Conservation (phyloP, 2,113 vertebrate genomes). For the Prietella phreatophila region DNA sequence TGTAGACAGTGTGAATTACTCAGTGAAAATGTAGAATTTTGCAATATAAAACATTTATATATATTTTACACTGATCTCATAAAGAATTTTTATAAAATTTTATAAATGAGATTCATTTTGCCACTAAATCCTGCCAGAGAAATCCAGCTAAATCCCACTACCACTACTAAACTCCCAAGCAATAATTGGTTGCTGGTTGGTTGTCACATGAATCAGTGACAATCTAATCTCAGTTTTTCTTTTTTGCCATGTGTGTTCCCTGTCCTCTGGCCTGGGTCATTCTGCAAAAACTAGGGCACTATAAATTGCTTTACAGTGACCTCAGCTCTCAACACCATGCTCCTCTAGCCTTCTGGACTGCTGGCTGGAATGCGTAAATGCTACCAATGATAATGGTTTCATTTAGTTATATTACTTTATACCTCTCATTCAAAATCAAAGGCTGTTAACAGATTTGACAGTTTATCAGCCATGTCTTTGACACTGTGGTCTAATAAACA, state of each 20-base stretch:
- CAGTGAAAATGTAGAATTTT: not conserved
- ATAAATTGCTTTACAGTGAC: constrained; percentile 56
- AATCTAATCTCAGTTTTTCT: not conserved
- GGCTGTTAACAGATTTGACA: constrained; percentile 54
- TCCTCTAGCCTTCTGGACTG: constrained; percentile 42
- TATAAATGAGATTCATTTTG: not conserved
- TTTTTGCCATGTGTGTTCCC: not conserved
- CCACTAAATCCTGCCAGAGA: not conserved
- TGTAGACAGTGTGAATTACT: not conserved
- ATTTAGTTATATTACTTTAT: constrained; percentile 54
- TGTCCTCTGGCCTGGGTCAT: not conserved
- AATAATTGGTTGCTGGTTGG: not conserved
- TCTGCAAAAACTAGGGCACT: constrained; percentile 40
- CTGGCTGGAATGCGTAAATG: constrained; percentile 42
- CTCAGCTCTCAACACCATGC: constrained; percentile 49
- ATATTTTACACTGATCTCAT: constrained; percentile 4
- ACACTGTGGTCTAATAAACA: constrained; percentile 51
- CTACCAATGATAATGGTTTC: constrained; percentile 58
- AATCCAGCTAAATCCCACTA: not conserved
- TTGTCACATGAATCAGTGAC: not conserved
- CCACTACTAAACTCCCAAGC: not conserved
- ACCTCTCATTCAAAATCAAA: constrained; percentile 36
- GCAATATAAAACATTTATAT: not conserved
- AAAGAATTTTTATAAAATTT: not conserved
- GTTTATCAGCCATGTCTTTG: constrained; percentile 39